Base-by-base conservation (phyloP, 2,888 invertebrate species). In the Yponomeuta plumbellus region DNA sequence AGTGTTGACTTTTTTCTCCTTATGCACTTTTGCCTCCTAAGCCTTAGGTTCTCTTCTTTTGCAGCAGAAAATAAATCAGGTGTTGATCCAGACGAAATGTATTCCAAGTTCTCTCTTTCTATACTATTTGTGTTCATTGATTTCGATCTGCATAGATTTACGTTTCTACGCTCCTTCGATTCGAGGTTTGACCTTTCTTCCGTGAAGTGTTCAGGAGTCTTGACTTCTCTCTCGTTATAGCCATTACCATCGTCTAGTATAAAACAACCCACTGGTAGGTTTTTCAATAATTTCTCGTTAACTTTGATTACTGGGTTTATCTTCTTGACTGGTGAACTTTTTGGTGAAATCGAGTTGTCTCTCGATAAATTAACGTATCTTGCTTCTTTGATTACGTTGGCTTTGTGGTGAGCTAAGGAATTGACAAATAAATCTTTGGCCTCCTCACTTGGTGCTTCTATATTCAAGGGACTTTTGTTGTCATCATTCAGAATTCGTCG, bases 21-120 rank as follows among this genome's bases (percentile, higher is more conserved):
- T 20, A 93, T 92, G 72, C 93, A 93, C 71, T 85, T 91, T 75
- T 94, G 93, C 22, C 93, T 83, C 76, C 91, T 92, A 52, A 93
- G 76, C 67, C 86, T 81, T 8, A 85, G 74, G 70, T 86, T 87
- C 6, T 78, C 79, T 69, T 82, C 83, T 66, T 76, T 76, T 34
- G 80, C 74, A 11, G 76, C 75, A 2, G 77, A 71, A 70, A 80
- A 83, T 65, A 91, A 74, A 71, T 90, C 86, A 34, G 91, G 88
- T 11, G 88, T 90, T 1, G 89, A 90, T 73, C 82, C 86, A 56
- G 86, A 83, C 20, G 85, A 79, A 4, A 78, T 72, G 1, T 73
- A 71, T 67, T 78, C 79, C 59, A 85, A 70, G 67, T 81, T 84
- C 22, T 74, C 72, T 76, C 75, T 82, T 22, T 78, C 75, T 11